Percentiles rank a stretch among this genome's conserved stretches.
Conservation (phyloP, 2,113 vertebrate species). For the Solea solea region DNA sequence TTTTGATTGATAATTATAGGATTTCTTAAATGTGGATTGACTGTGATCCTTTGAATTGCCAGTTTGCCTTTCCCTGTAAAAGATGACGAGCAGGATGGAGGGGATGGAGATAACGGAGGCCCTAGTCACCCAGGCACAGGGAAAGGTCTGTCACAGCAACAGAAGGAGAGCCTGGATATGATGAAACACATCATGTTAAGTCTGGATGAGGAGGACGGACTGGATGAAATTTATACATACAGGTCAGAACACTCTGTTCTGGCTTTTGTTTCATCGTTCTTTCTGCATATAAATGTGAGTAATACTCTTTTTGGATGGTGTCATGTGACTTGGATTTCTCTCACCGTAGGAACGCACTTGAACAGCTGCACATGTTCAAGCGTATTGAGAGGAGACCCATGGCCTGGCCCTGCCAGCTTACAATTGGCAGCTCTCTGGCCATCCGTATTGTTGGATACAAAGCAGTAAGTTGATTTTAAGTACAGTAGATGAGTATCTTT, state of each 20-base stretch:
- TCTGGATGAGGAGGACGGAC: slow-evolving; percentile 87
- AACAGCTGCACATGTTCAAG: slow-evolving; percentile 91
- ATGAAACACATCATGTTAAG: slow-evolving; percentile 86
- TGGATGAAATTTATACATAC: slow-evolving; percentile 92
- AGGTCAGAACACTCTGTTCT: slow-evolving; percentile 77
- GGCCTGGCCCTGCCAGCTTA: slow-evolving; percentile 91
- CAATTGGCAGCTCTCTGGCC: slow-evolving; percentile 89
- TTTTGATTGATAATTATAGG: not conserved
- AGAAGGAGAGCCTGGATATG: slow-evolving; percentile 84
- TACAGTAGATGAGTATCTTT: not conserved
- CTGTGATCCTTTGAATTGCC: slow-evolving; percentile 3
- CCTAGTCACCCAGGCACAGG: slow-evolving; percentile 32
- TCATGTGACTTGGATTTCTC: not conserved
- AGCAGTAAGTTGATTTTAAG: slow-evolving; percentile 83
- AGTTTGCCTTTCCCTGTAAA: slow-evolving; percentile 90
- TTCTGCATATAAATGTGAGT: not conserved
- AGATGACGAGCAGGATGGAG: slow-evolving; percentile 56
- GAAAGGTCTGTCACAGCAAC: slow-evolving; percentile 86
- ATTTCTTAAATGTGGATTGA: not conserved
- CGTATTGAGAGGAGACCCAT: slow-evolving; percentile 82
- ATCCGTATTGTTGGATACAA: slow-evolving; percentile 94
- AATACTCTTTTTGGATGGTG: not conserved
- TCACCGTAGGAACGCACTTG: slow-evolving; percentile 86
- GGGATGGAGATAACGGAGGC: slow-evolving; percentile 33
- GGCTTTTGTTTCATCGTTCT: not conserved